These are phyloP conservation scores for Hydraecia micacea DNA, from an alignment of 2,888 invertebrate species.

Conservation along the genomic window DNA sequence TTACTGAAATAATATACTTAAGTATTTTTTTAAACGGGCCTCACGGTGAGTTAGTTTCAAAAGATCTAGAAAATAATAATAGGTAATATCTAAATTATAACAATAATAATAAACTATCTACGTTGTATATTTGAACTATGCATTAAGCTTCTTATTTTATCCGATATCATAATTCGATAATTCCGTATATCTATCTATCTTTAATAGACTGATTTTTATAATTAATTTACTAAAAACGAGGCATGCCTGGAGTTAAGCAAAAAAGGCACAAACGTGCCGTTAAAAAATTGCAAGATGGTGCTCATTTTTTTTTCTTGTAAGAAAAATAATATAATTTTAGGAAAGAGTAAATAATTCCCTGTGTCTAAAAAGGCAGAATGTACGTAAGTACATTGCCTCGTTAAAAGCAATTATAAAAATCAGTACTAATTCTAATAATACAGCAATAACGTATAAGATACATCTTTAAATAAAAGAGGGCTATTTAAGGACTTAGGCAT, in stretches of 20 bases:
- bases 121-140: slow-evolving; percentile 68
- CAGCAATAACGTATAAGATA: slow-evolving; percentile 45
- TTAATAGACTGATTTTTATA: slow-evolving; percentile 46
- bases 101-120: slow-evolving; percentile 46
- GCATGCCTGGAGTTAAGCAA: slow-evolving; percentile 13
- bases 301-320: too few relatives aligned
- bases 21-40: background rate
- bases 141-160: slow-evolving; percentile 71
- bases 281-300: background rate
- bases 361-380: background rate
- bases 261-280: background rate
- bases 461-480: slow-evolving; percentile 32
- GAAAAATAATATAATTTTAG: background rate
- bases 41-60: background rate
- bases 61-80: slow-evolving; percentile 17
- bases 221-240: slow-evolving; percentile 30
- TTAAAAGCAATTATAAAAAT: slow-evolving; percentile 36
- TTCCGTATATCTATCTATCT: slow-evolving; percentile 60
- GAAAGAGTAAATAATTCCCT: background rate
- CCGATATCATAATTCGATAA: slow-evolving; percentile 73
- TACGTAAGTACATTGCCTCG: slow-evolving; percentile 1
- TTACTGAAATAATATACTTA: background rate
- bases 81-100: slow-evolving; percentile 31
- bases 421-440: slow-evolving; percentile 41
- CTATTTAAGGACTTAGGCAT: slow-evolving; percentile 1